Base-by-base conservation (phyloP, 2,888 invertebrate species). In the Polymixis lichenea region DNA sequence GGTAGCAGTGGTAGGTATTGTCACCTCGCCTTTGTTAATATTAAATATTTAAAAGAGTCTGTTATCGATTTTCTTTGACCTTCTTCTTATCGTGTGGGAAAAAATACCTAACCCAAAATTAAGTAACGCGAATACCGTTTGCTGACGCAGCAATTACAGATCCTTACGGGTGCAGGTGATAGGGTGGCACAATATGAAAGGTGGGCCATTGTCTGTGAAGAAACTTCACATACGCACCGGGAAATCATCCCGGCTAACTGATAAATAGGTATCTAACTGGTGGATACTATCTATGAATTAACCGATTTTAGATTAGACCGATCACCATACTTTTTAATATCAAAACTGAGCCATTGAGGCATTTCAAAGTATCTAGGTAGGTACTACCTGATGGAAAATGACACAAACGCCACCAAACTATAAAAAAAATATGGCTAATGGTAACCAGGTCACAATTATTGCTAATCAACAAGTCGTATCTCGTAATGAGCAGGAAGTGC, bases 401-500 rank as follows among this genome's bases (percentile, higher is more conserved):
- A 46, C 49, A 22, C 13, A 49, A 28, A 32, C 2, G 8, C 11
- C 19, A 6, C n/a, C 7, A 25, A 0, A 11, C 38, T 17, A 53
- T 64, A 2, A 8, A 64, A 46, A 28, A 46, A 65, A 5, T 8
- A 19, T 43, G 11, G 17, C 53, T 13, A 13, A n/a, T 1, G 6
- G 17, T n/a, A 2, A 17, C 3, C 8, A 49, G 32, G 61, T 19
- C 53, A 32, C 28, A 49, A 19, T n/a, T 25, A 46, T 46, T 28
- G 46, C 43, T 56, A 66, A 61, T 69, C 51, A 75, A 46, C 15
- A n/a, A 58, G 32, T 56, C 43, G 66, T 15, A 72, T 72, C 25
- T 55, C 46, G 11, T 62, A 67, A 11, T 2, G n/a, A 70, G 62
- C 65, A 61, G 87, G 82, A 87, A 80, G 69, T 77, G 64, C 53